Conservation (phyloP, 2,113 vertebrate species). For the Orientallactaga bullata region DNA sequence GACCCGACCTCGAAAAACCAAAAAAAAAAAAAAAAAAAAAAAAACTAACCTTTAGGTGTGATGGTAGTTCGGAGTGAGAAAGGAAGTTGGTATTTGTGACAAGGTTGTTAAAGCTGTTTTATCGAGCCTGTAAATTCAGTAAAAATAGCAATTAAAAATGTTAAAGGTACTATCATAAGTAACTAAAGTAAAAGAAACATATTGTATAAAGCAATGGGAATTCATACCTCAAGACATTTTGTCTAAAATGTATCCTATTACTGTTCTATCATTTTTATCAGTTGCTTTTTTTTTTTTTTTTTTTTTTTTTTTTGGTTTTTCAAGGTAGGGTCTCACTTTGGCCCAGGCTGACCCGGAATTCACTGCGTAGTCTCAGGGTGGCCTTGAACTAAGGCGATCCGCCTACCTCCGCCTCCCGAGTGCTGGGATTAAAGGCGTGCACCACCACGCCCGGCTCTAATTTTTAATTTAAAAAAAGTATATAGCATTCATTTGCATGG, state of each 20-base stretch:
- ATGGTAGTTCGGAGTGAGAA: not conserved
- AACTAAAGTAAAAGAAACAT: slow-evolving; percentile 35
- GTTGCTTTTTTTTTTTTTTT: too few relatives aligned
- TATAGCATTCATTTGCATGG: not conserved
- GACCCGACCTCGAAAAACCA: too few relatives aligned
- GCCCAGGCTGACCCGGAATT: too few relatives aligned
- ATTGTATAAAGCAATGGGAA: slow-evolving; percentile 5
- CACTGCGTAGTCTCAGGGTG: too few relatives aligned
- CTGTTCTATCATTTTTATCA: slow-evolving; percentile 18
- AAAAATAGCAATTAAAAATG: slow-evolving; percentile 31
- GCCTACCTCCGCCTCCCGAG: too few relatives aligned
- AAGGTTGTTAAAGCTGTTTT: not conserved
- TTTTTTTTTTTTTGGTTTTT: too few relatives aligned
- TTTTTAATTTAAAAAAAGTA: not conserved
- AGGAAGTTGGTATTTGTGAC: not conserved
- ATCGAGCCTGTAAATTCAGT: not conserved
- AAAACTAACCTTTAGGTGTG: not conserved
- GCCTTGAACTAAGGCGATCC: too few relatives aligned
- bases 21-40: too few relatives aligned
- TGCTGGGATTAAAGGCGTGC: too few relatives aligned
- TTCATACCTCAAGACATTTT: slow-evolving; percentile 3
- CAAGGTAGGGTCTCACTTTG: too few relatives aligned
- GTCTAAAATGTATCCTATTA: not conserved
- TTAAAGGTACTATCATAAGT: not conserved
- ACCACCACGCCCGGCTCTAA: too few relatives aligned